Conservation (phyloP, 2,113 vertebrate species). For the Pachypanchax playfairii region DNA sequence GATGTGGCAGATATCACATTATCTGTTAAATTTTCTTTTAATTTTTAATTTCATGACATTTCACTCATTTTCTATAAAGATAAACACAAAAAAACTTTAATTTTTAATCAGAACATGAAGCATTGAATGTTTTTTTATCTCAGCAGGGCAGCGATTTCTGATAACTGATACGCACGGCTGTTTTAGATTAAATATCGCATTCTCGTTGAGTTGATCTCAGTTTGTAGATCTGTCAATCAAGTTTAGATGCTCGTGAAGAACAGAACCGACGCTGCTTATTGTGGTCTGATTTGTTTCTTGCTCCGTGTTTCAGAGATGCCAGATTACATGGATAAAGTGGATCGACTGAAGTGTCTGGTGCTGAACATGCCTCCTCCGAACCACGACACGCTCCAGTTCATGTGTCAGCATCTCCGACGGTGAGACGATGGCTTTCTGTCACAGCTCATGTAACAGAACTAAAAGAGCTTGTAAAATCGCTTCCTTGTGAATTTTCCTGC, state of each 20-base stretch:
- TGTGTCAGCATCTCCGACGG: slow-evolving; percentile 87
- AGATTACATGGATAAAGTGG: slow-evolving; percentile 80
- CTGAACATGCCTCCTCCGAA: slow-evolving; percentile 83
- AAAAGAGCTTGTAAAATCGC: slow-evolving; percentile 1
- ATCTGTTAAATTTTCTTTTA: not conserved
- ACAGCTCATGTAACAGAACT: not conserved
- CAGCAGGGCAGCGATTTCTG: slow-evolving; percentile 8
- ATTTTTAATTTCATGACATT: not conserved
- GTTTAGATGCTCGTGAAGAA: slow-evolving; percentile 9
- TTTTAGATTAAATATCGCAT: too few relatives aligned
- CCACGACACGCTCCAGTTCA: slow-evolving; percentile 84
- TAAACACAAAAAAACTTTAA: not conserved
- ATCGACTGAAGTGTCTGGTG: slow-evolving; percentile 82
- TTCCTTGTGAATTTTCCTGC: slow-evolving; percentile 15
- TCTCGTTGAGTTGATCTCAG: slow-evolving; percentile 19
- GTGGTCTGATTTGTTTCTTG: slow-evolving; percentile 11
- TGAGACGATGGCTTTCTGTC: slow-evolving; percentile 52
- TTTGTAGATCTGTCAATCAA: slow-evolving; percentile 28
- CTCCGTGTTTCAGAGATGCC: slow-evolving; percentile 79
- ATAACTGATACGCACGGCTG: too few relatives aligned
- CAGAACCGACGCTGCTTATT: not conserved
- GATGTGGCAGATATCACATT: not conserved
- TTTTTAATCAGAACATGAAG: not conserved
- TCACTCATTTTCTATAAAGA: not conserved
- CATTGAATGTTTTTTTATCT: slow-evolving; percentile 9